A percentile compares a stretch with the other conserved stretches of the same genome.
phyloP scores from a whole-genome alignment of 2,113 vertebrate genomes.

The Calypte anna region DNA sequence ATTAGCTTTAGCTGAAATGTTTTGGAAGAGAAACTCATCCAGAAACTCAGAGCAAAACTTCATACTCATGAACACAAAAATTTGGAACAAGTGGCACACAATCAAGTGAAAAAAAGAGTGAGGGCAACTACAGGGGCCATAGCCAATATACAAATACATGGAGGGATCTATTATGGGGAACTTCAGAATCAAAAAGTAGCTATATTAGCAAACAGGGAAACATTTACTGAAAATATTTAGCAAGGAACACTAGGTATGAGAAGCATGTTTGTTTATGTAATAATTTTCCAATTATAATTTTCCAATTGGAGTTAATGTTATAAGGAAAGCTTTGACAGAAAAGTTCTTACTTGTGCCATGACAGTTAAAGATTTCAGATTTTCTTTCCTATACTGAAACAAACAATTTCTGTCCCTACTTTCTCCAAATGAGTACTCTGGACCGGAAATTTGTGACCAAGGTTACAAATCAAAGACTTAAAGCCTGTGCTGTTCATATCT shows the following conservation, averaged over 20 bases:
- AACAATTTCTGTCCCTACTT: neutral
- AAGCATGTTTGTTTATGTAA: neutral
- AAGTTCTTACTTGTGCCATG: neutral
- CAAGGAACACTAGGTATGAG: neutral
- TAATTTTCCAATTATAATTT: neutral
- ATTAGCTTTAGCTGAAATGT: neutral
- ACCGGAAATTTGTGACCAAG: neutral
- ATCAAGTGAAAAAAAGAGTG: accelerated
- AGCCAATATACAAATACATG: neutral
- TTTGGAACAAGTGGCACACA: neutral
- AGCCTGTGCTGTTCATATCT: neutral
- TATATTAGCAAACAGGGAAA: neutral
- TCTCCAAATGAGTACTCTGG: neutral
- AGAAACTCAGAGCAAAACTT: neutral
- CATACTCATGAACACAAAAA: neutral
- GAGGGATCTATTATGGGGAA: neutral
- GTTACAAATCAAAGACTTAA: neutral
- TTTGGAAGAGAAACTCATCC: neutral
- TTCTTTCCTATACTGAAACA: neutral
- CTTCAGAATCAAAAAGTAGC: neutral
- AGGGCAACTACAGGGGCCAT: neutral
- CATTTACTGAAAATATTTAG: neutral
- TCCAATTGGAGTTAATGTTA: neutral
- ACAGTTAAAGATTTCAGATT: neutral
- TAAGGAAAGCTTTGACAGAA: neutral